Base-by-base conservation (phyloP, 1,140 invertebrate species). In the Oedothorax gibbosus region DNA sequence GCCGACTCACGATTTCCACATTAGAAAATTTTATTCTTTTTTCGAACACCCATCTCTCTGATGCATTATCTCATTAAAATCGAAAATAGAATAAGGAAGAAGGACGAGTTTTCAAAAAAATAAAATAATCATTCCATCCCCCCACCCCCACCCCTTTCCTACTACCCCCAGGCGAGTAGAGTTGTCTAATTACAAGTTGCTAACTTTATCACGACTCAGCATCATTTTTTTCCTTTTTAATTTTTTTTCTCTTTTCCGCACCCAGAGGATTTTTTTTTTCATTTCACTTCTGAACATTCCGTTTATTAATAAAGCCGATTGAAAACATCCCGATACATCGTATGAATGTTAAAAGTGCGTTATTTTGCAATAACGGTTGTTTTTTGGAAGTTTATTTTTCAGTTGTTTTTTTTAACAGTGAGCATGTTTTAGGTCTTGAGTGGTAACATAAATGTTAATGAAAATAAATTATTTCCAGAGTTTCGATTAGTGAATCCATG, bases 1-100 rank as follows among this genome's bases (percentile, higher is more conserved):
- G 69, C 50, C 35, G 35, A 62, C 68, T 82, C 80, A 82, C 80
- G 80, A 73, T 73, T 82, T 82, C 65, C 69, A 73, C 80, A 82
- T 82, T 82, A 82, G 80, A 53, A 56, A 53, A n/a, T 54, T 71
- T 80, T 54, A 69, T 53, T 15, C 15, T 14, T 57, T 80, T 80
- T 73, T 82, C 49, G 21, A 49, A 12, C 51, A 53, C 56, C 69
- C 49, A 49, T 49, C 18, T 82, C 80, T 82, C 54, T 71, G 66
- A 81, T 71, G 80, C 69, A 82, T 82, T 82, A 82, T 82, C 80
- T 82, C 69, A 82, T 82, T 82, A 82, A 82, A 82, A 82, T 82
- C 80, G 80, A 73, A 82, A 69, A 57, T 72, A 57, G 54, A 10
- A 69, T 49, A 65, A 60, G 60, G 49, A n/a, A 20, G 50, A 50